Evolutionary conservation across 2,888 invertebrate genomes (phyloP), one percentile per base, ranked within the genome.

Genomic region (Hartigia nigra): DNA sequence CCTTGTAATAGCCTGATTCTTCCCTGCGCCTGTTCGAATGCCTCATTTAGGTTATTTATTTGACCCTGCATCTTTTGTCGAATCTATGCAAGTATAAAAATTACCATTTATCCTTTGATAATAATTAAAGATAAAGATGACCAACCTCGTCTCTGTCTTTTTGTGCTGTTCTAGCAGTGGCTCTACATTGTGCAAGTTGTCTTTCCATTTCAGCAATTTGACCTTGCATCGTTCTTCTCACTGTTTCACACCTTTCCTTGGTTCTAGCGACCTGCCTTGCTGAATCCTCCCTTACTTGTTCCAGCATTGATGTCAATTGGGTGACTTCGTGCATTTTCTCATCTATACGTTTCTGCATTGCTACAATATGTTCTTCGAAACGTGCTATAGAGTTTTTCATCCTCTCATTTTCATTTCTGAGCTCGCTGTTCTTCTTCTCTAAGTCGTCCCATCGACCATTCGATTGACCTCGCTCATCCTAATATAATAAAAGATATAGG

Each of bases 61-160:
- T 95, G 95, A 31, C 94, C 92, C 86, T 95, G 95, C 94, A 95
- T 95, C 81, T 94, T 94, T 88, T 95, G 95, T 77, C 95, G 93
- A 72, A 95, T 94, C 94, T 94, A 87, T 88, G 88, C 31, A 90
- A 81, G 34, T 70, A 78, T 31, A 80, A 34, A 14, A 74, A 76
- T 69, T 35, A 77, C 32, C 35, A 69, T 36, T 12, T n/a, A 14
- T 9, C 74, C 55, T 12, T 74, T 23, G n/a, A 69, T 69, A 36
- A 35, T 69, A 36, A 76, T 32, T 14, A n/a, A 75, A 35, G 23
- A 55, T 37, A 77, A 76, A 14, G 37, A 76, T 9, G n/a, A 36
- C 78, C 84, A 87, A 92, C 92, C 84, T 95, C 95, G 84, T 95
- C 95, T 75, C 95, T 93, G 79, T 95, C 95, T 86, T 95, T 95